phyloP scores from a whole-genome alignment of 1,140 invertebrate species.

The Eciton burchellii region DNA sequence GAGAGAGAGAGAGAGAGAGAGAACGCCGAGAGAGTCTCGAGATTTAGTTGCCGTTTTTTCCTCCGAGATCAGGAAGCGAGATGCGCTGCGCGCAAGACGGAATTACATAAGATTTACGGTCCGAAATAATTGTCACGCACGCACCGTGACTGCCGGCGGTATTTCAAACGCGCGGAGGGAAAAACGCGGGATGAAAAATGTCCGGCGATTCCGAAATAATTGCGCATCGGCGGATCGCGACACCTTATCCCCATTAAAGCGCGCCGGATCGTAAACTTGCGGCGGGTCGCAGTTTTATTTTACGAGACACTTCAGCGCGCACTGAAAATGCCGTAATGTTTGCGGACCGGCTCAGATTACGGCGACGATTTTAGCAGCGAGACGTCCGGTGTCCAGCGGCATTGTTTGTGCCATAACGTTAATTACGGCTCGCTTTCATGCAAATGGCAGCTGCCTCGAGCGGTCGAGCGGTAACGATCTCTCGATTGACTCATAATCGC shows the following conservation, averaged over 20 bases:
- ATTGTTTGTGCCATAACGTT: conserved; percentile 38
- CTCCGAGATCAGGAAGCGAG: background rate
- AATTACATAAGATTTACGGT: background rate
- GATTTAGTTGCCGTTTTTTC: too few species aligned
- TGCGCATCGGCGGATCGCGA: conserved; percentile 8
- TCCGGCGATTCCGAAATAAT: conserved; percentile 31
- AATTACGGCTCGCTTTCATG: conserved; percentile 41
- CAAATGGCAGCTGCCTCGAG: conserved; percentile 28
- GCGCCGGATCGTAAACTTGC: conserved; percentile 33
- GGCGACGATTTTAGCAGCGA: conserved; percentile 49
- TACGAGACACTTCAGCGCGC: conserved; percentile 38
- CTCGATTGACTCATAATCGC: background rate
- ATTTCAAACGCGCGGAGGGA: conserved; percentile 38
- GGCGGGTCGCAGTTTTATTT: conserved; percentile 52
- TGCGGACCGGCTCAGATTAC: conserved; percentile 58
- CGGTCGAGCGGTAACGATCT: conserved; percentile 10
- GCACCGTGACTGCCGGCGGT: background rate
- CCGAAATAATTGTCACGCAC: background rate
- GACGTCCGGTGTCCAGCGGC: conserved; percentile 1
- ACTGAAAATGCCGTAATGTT: conserved; percentile 57
- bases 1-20: too few species aligned
- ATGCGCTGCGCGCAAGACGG: background rate
- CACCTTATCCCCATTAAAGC: conserved; percentile 54
- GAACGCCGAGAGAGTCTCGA: too few species aligned
- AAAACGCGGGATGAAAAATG: conserved; percentile 28